These are phyloP conservation scores for Volucella inflata DNA, from an alignment of 2,888 invertebrate genomes.

Conservation along the genomic window DNA sequence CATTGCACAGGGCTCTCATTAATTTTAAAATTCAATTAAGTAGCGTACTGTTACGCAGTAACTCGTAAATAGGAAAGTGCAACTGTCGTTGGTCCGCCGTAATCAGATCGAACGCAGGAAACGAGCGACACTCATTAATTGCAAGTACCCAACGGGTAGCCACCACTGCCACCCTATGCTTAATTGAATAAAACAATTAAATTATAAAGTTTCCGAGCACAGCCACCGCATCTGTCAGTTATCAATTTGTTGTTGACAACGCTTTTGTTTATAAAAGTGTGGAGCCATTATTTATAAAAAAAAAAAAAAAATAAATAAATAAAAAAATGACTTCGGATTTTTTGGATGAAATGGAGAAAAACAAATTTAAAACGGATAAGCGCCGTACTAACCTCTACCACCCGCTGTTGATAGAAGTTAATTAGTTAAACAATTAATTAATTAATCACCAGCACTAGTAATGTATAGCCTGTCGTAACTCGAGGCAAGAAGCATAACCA, in stretches of 20 bases:
- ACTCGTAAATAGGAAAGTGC: conserved; percentile 14
- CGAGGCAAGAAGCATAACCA: no score
- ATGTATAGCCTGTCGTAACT: no score
- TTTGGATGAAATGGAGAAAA: no score
- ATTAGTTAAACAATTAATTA: background rate
- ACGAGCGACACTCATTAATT: conserved; percentile 17
- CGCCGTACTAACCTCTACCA: background rate
- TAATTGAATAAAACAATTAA: conserved; percentile 59
- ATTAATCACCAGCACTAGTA: no score
- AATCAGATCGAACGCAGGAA: conserved; percentile 18
- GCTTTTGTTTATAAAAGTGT: background rate
- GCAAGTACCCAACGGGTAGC: background rate
- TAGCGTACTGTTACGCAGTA: conserved; percentile 52
- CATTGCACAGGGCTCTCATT: conserved; percentile 37
- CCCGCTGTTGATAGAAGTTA: conserved; percentile 11
- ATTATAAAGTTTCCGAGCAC: conserved; percentile 39
- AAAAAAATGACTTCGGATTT: no score
- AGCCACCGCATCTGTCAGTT: conserved; percentile 60
- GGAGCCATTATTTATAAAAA: no score
- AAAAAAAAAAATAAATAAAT: no score
- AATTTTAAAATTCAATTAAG: conserved; percentile 73
- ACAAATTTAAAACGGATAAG: no score
- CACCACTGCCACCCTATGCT: no score
- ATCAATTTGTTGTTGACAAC: conserved; percentile 50
- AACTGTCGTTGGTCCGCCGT: conserved; percentile 15